A percentile compares a stretch with the other conserved stretches of the same genome.
These are phyloP conservation scores for Hypocryptadius cinnamomeus DNA, from an alignment of 2,113 vertebrate species.

Conservation along the genomic window DNA sequence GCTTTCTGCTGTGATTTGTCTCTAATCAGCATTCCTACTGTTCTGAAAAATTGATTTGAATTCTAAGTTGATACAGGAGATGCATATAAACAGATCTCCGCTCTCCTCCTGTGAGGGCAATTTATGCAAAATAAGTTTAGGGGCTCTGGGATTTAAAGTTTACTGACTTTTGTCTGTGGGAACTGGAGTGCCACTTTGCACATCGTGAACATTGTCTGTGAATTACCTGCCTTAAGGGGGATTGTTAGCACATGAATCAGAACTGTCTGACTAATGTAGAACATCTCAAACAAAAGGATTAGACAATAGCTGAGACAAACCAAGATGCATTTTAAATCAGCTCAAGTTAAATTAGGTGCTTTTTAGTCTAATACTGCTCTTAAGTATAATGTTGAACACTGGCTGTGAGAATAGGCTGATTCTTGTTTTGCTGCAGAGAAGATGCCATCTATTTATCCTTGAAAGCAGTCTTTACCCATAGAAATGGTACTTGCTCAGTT, in stretches of 20 bases:
- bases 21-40: background rate
- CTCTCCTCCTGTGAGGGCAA: background rate
- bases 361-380: background rate
- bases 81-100: background rate
- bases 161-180: conserved; percentile 6
- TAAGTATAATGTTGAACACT: background rate
- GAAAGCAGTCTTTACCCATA: background rate
- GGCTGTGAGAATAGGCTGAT: background rate
- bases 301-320: background rate
- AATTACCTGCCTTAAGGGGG: conserved; percentile 37
- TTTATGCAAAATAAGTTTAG: conserved; percentile 27
- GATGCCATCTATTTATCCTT: conserved; percentile 10
- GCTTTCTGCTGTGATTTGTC: background rate
- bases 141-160: conserved; percentile 32
- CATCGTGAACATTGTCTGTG: background rate
- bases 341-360: background rate
- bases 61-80: background rate
- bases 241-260: conserved; percentile 39
- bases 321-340: conserved; percentile 13
- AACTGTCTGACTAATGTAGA: conserved; percentile 15
- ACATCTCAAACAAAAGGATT: conserved; percentile 38
- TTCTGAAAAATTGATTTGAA: conserved; percentile 21
- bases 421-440: background rate
- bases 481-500: background rate
- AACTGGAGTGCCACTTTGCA: background rate